Evolutionary conservation across 2,113 vertebrate species (phyloP).

Genomic region (Calonectris borealis): DNA sequence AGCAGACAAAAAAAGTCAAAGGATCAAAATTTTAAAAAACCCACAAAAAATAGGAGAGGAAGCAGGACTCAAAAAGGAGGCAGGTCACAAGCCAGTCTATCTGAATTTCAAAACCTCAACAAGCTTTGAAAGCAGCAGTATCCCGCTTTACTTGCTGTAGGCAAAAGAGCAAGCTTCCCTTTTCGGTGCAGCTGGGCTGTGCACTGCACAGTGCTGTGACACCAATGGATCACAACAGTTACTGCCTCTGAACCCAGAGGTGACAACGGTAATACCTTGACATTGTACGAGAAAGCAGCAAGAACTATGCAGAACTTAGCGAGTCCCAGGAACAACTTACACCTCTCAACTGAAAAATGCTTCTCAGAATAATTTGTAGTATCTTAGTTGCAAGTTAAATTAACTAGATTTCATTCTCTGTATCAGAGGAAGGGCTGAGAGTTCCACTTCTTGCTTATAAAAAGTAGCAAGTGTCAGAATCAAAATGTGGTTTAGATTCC

Average conservation of each 20-base stretch:
- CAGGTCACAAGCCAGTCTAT: background rate
- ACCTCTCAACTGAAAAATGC: background rate
- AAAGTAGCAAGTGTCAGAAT: background rate
- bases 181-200: background rate
- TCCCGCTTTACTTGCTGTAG: background rate
- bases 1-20: background rate
- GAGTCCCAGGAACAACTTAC: background rate
- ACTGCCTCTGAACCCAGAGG: background rate
- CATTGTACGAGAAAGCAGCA: background rate
- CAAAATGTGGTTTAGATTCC: background rate
- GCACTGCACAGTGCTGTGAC: background rate
- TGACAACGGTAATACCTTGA: background rate
- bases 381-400: background rate
- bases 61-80: background rate
- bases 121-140: background rate
- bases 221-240: background rate
- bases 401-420: background rate
- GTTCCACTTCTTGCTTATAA: background rate
- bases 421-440: background rate
- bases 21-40: background rate
- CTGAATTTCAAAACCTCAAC: background rate
- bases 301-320: fast-evolving
- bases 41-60: background rate
- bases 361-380: background rate
- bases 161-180: background rate